Conservation (phyloP, 1,140 invertebrate genomes). For the Drosophila baimaii region DNA sequence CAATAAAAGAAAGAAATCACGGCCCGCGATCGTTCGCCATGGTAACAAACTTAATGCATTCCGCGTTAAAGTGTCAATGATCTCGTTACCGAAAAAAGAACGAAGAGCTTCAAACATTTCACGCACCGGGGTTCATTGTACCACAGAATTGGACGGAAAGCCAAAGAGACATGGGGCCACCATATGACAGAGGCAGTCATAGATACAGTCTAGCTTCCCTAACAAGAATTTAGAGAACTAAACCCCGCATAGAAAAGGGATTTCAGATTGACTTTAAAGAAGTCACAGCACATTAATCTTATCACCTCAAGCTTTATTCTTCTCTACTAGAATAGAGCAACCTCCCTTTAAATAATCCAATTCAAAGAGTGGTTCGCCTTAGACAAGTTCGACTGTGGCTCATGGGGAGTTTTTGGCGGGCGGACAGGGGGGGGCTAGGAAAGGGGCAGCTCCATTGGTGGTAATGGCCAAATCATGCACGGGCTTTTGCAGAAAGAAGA, state of each 20-base stretch:
- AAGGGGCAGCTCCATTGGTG: slow-evolving; percentile 50
- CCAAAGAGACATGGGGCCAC: slow-evolving; percentile 37
- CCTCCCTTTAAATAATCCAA: not conserved
- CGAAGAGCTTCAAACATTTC: slow-evolving; percentile 79
- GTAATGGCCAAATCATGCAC: slow-evolving; percentile 83
- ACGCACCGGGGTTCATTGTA: slow-evolving; percentile 78
- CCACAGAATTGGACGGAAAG: slow-evolving; percentile 40
- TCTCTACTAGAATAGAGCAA: not conserved
- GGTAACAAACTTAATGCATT: slow-evolving; percentile 82
- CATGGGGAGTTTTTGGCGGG: not conserved
- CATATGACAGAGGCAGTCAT: slow-evolving; percentile 18
- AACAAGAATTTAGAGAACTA: not conserved
- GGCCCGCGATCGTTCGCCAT: slow-evolving; percentile 59
- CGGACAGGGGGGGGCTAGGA: slow-evolving; percentile 2
- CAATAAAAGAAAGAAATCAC: slow-evolving; percentile 76
- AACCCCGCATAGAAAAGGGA: not conserved
- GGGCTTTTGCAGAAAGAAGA: slow-evolving; percentile 83
- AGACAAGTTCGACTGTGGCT: slow-evolving; percentile 29
- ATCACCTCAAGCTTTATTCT: not conserved
- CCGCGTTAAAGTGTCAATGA: slow-evolving; percentile 82
- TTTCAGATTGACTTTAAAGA: too few species aligned
- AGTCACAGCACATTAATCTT: not conserved
- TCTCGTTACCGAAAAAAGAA: slow-evolving; percentile 71
- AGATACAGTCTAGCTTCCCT: slow-evolving; percentile 29
- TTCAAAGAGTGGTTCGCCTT: slow-evolving; percentile 1